Conservation (phyloP, 2,113 vertebrate species). For the Panthera uncia region DNA sequence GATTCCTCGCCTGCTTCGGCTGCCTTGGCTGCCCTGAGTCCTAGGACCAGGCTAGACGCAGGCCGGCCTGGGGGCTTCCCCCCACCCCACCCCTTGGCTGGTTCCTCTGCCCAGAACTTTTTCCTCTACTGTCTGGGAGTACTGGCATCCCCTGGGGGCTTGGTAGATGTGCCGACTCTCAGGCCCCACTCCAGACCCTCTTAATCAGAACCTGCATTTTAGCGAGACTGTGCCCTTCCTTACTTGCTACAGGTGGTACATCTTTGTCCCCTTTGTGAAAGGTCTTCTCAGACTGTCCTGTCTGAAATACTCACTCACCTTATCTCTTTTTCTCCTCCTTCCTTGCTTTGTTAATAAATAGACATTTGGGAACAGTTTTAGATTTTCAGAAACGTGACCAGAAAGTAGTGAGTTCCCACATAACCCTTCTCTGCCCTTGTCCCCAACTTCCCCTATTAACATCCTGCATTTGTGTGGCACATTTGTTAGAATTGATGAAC, state of each 20-base stretch:
- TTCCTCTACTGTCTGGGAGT: neutral
- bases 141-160: rapidly evolving
- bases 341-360: neutral
- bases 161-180: neutral
- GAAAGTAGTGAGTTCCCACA: neutral
- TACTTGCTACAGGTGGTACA: neutral
- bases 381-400: neutral
- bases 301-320: too few relatives aligned
- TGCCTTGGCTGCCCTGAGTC: neutral
- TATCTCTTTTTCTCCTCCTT: neutral
- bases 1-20: neutral
- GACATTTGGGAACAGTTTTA: neutral
- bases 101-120: neutral
- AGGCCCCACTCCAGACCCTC: neutral
- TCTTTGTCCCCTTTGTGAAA: neutral
- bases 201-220: neutral
- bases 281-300: neutral
- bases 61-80: neutral
- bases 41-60: neutral
- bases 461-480: neutral
- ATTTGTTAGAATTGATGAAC: neutral
- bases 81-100: neutral
- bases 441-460: neutral
- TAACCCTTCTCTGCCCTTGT: neutral
- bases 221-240: neutral